phyloP scores from a whole-genome alignment of 2,113 vertebrate species.

The Hemichromis elongatus region DNA sequence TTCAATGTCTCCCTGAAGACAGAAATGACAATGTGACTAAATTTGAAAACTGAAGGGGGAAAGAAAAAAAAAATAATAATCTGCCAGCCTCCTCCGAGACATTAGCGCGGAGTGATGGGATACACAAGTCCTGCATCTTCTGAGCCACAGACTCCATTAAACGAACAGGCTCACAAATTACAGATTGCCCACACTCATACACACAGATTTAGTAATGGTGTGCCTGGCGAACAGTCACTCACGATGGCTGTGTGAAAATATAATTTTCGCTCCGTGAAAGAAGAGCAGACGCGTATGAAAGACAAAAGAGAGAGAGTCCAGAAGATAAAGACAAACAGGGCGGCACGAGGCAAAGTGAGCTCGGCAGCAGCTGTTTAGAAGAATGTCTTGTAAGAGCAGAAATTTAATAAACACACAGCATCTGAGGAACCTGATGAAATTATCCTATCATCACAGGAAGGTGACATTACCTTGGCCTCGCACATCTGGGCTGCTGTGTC shows the following conservation, averaged over 20 bases:
- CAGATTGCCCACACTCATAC: background rate
- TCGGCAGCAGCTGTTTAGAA: constrained; percentile 41
- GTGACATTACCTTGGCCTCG: constrained; percentile 52
- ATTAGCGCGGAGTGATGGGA: constrained; percentile 33
- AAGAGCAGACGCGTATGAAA: constrained; percentile 2
- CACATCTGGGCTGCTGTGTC: constrained; percentile 53
- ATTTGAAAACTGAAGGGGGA: constrained; percentile 68
- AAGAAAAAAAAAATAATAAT: constrained; percentile 21
- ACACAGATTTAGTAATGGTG: constrained; percentile 17
- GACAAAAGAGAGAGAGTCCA: background rate
- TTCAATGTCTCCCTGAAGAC: constrained; percentile 39
- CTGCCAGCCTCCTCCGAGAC: constrained; percentile 56
- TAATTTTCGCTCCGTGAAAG: constrained; percentile 9
- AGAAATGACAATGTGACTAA: constrained; percentile 56
- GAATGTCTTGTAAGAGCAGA: background rate
- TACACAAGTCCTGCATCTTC: constrained; percentile 8
- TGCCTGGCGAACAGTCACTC: background rate
- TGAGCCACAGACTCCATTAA: constrained; percentile 42
- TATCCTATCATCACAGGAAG: constrained; percentile 53
- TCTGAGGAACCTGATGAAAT: constrained; percentile 51
- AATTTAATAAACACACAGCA: constrained; percentile 36
- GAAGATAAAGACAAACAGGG: background rate
- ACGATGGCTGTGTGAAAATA: constrained; percentile 3
- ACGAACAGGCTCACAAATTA: constrained; percentile 33
- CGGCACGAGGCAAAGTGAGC: constrained; percentile 6